Conservation (phyloP, 2,797 vertebrate genomes). For the Taenioides sp. region DNA sequence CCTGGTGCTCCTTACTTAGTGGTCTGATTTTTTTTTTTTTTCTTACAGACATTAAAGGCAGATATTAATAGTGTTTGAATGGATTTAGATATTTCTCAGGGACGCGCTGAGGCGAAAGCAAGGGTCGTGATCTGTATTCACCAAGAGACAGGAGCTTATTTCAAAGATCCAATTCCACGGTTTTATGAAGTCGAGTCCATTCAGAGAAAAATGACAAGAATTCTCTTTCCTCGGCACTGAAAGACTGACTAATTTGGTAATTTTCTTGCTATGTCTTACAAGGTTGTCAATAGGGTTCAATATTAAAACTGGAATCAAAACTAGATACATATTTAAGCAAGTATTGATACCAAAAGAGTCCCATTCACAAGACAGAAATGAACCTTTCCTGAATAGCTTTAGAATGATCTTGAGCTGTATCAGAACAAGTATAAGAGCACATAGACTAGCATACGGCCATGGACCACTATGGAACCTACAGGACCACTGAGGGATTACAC, state of each 20-base stretch:
- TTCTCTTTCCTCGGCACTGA: neutral
- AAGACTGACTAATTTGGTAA: neutral
- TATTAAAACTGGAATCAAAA: too few relatives aligned
- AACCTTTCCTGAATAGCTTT: too few relatives aligned
- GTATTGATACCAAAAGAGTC: too few relatives aligned
- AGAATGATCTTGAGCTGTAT: too few relatives aligned
- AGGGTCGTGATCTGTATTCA: slow-evolving; percentile 27
- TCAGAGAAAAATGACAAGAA: slow-evolving; percentile 14
- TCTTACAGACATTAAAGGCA: slow-evolving; percentile 3
- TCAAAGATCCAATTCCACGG: slow-evolving; percentile 2
- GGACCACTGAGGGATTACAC: too few relatives aligned
- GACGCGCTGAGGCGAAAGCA: slow-evolving; percentile 7
- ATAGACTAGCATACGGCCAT: too few relatives aligned
- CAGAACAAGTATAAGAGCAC: too few relatives aligned
- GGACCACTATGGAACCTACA: too few relatives aligned
- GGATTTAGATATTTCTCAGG: slow-evolving; percentile 7
- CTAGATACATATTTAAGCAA: too few relatives aligned
- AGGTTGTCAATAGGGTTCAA: too few relatives aligned
- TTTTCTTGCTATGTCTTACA: neutral
- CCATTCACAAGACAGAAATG: too few relatives aligned
- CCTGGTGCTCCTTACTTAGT: neutral
- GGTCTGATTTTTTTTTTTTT: too few relatives aligned
- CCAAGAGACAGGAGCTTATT: slow-evolving; percentile 3
- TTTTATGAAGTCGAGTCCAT: neutral
- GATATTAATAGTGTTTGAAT: slow-evolving; percentile 6